phyloP scores from a whole-genome alignment of 1,140 invertebrate species.

The Carposina sasakii region DNA sequence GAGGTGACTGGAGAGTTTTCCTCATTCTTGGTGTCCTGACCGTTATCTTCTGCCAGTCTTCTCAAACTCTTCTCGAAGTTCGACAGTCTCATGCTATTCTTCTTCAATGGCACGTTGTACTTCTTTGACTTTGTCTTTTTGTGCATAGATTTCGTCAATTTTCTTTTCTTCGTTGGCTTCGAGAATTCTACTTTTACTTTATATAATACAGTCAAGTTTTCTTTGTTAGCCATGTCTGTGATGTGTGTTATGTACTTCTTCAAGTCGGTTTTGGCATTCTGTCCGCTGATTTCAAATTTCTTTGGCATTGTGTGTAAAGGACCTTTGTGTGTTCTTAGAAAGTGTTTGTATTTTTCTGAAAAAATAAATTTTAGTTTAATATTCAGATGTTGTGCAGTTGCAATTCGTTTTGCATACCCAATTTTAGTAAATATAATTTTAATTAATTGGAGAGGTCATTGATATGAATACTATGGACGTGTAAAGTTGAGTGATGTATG shows the following conservation, averaged over 20 bases:
- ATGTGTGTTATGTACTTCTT: slow-evolving; percentile 44
- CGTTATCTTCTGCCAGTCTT: slow-evolving; percentile 35
- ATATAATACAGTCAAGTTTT: slow-evolving; percentile 41
- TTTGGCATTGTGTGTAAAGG: slow-evolving; percentile 47
- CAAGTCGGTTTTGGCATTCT: slow-evolving; percentile 34
- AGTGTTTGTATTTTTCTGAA: slow-evolving; percentile 23
- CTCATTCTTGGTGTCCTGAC: slow-evolving; percentile 16
- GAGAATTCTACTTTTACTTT: slow-evolving; percentile 41
- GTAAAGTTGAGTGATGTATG: too few species aligned
- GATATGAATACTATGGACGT: too few species aligned
- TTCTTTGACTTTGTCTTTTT: slow-evolving; percentile 46
- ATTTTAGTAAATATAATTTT: too few species aligned
- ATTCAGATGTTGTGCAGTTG: too few species aligned
- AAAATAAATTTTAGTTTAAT: too few species aligned
- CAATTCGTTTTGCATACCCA: too few species aligned
- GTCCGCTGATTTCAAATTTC: slow-evolving; percentile 43
- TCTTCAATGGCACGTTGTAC: slow-evolving; percentile 57
- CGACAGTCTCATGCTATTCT: slow-evolving; percentile 56
- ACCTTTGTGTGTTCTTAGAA: slow-evolving; percentile 24
- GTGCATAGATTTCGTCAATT: slow-evolving; percentile 24
- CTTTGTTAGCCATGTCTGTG: slow-evolving; percentile 31
- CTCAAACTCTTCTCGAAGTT: slow-evolving; percentile 49
- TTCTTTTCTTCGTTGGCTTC: slow-evolving; percentile 9
- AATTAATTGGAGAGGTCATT: too few species aligned
- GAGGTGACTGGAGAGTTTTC: slow-evolving; percentile 23